A percentile compares a stretch with the other conserved stretches of the same genome.
phyloP scores from a whole-genome alignment of 2,888 invertebrate genomes.

The Melanotus villosus region DNA sequence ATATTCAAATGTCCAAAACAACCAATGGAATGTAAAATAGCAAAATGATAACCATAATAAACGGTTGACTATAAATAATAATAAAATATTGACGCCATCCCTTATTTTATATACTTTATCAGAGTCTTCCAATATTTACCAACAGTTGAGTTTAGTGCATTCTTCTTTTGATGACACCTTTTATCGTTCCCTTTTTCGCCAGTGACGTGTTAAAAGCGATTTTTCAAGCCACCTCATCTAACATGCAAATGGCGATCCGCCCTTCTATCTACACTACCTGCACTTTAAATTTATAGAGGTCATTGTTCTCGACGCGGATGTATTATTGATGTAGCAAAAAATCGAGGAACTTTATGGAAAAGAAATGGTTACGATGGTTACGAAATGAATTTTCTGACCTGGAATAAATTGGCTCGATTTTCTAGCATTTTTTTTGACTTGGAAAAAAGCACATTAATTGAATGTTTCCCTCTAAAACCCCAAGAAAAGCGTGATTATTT shows the following conservation, averaged over 20 bases:
- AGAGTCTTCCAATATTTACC: conserved; percentile 14
- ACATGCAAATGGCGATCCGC: conserved; percentile 55
- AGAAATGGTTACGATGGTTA: background rate
- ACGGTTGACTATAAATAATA: conserved; percentile 8
- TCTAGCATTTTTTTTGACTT: background rate
- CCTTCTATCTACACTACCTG: conserved; percentile 52
- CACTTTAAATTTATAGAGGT: conserved; percentile 51
- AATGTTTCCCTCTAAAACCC: too few relatives aligned
- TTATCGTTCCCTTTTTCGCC: conserved; percentile 31
- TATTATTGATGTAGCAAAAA: conserved; percentile 49
- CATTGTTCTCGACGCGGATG: conserved; percentile 47
- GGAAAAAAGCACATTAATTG: too few relatives aligned
- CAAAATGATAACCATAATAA: too few relatives aligned
- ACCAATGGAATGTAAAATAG: too few relatives aligned
- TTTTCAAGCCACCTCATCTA: conserved; percentile 51
- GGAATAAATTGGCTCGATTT: background rate
- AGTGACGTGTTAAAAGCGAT: conserved; percentile 54
- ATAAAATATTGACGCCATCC: conserved; percentile 1
- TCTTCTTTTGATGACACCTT: conserved; percentile 28
- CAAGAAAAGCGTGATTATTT: too few relatives aligned
- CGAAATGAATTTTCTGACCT: background rate
- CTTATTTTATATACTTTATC: conserved; percentile 13
- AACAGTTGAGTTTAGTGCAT: conserved; percentile 13
- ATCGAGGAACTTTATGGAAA: conserved; percentile 20
- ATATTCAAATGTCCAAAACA: too few relatives aligned